Evolutionary conservation across 2,797 vertebrate genomes (phyloP), one percentile per base, ranked within the genome.

Genomic region (Catostomus latipinnis): DNA sequence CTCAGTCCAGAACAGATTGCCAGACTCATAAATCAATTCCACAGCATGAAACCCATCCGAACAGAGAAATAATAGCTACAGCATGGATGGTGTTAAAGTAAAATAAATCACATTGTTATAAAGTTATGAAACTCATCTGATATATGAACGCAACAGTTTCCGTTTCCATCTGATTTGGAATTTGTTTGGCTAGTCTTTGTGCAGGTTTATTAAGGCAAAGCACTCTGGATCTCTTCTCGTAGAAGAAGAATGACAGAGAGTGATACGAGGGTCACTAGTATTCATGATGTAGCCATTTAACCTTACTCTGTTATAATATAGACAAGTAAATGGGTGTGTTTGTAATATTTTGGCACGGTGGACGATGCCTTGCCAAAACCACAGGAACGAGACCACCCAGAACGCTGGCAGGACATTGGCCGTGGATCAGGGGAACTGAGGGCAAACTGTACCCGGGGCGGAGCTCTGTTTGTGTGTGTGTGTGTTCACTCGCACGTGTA

Each of bases 361-460:
- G 34, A 34, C 34, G 34, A 34, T 34, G 34, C 34, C 34, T 34
- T 91, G 92, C 91, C 92, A 92, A 88, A 91, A 88, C 91, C 87
- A 88, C 89, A 89, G 92, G 91, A 93, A 91, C 84, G 6, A 86
- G 94, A 93, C 94, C 94, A 94, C 94, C 93, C 93, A 95, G 88
- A 87, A 82, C 88, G 90, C 90, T 90, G 92, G 92, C 92, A 92
- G 92, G 88, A 91, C 88, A 90, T 92, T 93, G 92, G 93, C 92
- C 88, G 83, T 56, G 86, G 86, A 91, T 93, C 91, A 91, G 91
- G 90, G 89, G 84, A 86, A 89, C 81, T 89, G 89, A 70, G 68
- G 80, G 43, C 79, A 76, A 57, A 74, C 74, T 54, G 56, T 74
- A 76, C 78, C 81, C 48, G 67, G 58, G 71, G 76, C 49, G 57